A percentile compares a stretch with the other conserved stretches of the same genome.
Evolutionary conservation across 2,888 invertebrate genomes (phyloP).

Genomic region (Philereme transversata): DNA sequence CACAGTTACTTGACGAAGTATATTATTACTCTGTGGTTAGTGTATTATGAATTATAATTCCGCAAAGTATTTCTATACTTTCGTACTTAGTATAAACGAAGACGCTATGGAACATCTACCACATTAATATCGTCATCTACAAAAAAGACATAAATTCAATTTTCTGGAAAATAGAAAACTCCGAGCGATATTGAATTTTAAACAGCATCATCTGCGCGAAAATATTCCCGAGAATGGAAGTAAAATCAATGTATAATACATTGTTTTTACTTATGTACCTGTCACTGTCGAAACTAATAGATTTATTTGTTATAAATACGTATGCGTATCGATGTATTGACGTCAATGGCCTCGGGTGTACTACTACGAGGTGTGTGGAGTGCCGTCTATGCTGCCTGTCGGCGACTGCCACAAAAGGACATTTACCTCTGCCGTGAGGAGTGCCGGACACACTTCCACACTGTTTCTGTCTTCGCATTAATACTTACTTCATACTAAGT

Average conservation of each 20-base stretch:
- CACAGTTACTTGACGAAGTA: too few species aligned
- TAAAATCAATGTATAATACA: constrained; percentile 9
- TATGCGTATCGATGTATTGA: constrained; percentile 48
- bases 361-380: neutral
- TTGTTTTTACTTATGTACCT: constrained; percentile 6
- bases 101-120: too few species aligned
- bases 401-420: constrained; percentile 39
- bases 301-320: constrained; percentile 39
- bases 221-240: constrained; percentile 8
- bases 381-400: constrained; percentile 2
- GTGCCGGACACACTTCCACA: constrained; percentile 32
- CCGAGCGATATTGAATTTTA: neutral
- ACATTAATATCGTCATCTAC: too few species aligned
- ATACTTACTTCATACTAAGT: constrained; percentile 30
- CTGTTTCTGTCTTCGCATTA: constrained; percentile 36
- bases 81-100: too few species aligned
- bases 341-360: constrained; percentile 45
- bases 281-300: constrained; percentile 12
- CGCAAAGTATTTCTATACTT: too few species aligned
- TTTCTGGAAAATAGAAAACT: neutral
- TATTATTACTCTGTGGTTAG: too few species aligned
- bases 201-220: neutral
- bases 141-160: neutral
- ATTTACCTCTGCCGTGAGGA: constrained; percentile 40
- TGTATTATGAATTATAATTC: too few species aligned